Evolutionary conservation across 1,140 invertebrate species (phyloP), one percentile per base, ranked within the genome.

Genomic region (Chlorops oryzae): DNA sequence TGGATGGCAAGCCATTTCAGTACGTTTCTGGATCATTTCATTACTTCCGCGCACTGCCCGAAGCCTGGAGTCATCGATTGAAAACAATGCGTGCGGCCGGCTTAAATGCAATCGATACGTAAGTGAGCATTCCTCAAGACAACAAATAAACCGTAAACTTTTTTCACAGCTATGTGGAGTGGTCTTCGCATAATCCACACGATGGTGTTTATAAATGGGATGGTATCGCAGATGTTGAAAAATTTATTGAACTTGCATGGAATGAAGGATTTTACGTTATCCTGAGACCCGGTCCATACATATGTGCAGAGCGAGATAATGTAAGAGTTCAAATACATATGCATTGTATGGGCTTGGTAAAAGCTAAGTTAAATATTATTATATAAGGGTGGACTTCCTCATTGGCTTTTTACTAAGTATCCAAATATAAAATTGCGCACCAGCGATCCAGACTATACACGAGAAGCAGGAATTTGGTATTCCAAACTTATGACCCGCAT

Each of bases 11-110:
- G 65, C 83, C 84, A 1, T 87, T 92, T 63, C 79, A 78, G 13
- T 92, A 90, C 62, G 73, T 91, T 20, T 86, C 89, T 3, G 93
- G 92, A 2, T 88, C 90, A 47, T 79, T 96, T 48, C 92, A 96
- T 68, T 96, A 95, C 70, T 93, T 90, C 63, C 78, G 92, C 17
- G 78, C 90, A 1, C 87, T 88, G 0, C 77, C 78, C 37, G 73
- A 79, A 39, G 85, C 87, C 62, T 96, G 92, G 92, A 69, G 80
- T 52, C 87, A 92, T 59, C 77, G 90, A 48, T 73, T 96, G 27
- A 63, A 75, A 43, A 92, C 92, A 73, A 78, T 93, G 52, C 78
- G 83, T 68, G 81, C 84, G 18, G 87, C 85, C 47, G 92, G 92
- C n/a, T 77, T 96, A 3, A 93, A 96, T 74, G 80, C 89, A 5